Conservation (phyloP, 2,797 vertebrate genomes). For the Leptoclinus maculatus region DNA sequence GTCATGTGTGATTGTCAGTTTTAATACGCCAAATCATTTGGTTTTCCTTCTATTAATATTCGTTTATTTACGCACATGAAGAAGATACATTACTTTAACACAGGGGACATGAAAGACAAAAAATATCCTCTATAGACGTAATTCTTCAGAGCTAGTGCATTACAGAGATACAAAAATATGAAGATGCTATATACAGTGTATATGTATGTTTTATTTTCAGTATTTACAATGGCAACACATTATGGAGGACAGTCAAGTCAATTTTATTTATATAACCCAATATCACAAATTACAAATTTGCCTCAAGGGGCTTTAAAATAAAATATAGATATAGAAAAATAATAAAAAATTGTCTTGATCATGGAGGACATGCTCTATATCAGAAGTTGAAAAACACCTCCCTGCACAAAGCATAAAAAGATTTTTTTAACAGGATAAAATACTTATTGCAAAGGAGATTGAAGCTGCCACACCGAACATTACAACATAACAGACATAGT, state of each 20-base stretch:
- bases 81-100: neutral
- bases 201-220: neutral
- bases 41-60: conserved; percentile 26
- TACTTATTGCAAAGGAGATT: neutral
- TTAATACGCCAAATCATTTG: conserved; percentile 5
- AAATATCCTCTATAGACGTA: neutral
- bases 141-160: neutral
- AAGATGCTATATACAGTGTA: neutral
- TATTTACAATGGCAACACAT: neutral
- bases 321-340: neutral
- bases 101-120: neutral
- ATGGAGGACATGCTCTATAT: neutral
- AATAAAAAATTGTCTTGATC: neutral
- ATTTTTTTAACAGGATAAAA: neutral
- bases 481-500: neutral
- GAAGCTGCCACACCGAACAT: neutral
- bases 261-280: neutral
- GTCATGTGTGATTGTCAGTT: conserved; percentile 25
- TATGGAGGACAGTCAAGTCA: neutral
- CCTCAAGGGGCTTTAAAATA: neutral
- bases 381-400: neutral
- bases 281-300: neutral
- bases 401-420: neutral
- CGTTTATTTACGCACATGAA: conserved; percentile 4
- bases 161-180: neutral